Evolutionary conservation across 2,797 vertebrate species (phyloP), one percentile per base, ranked within the genome.

Genomic region (Vultur gryphus): DNA sequence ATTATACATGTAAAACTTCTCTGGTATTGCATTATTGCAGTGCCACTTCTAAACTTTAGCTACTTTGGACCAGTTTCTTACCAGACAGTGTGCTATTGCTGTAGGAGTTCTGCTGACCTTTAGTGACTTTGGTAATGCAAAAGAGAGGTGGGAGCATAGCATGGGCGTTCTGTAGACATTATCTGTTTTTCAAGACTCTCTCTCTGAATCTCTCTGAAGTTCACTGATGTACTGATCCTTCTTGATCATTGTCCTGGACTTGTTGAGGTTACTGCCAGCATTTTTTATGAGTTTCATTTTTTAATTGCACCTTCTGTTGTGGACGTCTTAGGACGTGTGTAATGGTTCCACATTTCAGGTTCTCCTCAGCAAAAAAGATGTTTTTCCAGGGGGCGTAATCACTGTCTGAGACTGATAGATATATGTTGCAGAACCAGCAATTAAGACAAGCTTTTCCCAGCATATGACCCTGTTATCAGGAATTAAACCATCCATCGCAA

Each of bases 311-410:
- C 54, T 90, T 93, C 66, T 89, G 73, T 90, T 84, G 54, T 79
- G 77, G 85, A 49, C 62, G 17, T 92, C 77, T 69, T 78, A 69
- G 88, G 92, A 91, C 65, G 23, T 84, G 83, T 92, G 84, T 96
- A 84, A 96, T 84, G 94, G 90, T 84, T 96, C 83, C 0, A 5
- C 65, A 5, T 93, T 93, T 94, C 83, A 94, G 73, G 73, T 83
- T 58, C 49, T 96, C 43, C 83, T 96, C 39, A 37, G 73, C 84
- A 84, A 85, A 94, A 92, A 88, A 90, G 54, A 37, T 90, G 90
- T 62, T 97, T 96, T 92, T 96, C 96, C 73, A 58, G 90, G 83
- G 92, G 90, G 29, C 92, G 80, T 62, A 96, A 96, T 97, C 93
- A 90, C 88, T 95, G 92, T 84, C 94, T 14, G 39, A 82, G 80